phyloP scores from a whole-genome alignment of 2,797 vertebrate genomes.

The Holocentrus rufus region DNA sequence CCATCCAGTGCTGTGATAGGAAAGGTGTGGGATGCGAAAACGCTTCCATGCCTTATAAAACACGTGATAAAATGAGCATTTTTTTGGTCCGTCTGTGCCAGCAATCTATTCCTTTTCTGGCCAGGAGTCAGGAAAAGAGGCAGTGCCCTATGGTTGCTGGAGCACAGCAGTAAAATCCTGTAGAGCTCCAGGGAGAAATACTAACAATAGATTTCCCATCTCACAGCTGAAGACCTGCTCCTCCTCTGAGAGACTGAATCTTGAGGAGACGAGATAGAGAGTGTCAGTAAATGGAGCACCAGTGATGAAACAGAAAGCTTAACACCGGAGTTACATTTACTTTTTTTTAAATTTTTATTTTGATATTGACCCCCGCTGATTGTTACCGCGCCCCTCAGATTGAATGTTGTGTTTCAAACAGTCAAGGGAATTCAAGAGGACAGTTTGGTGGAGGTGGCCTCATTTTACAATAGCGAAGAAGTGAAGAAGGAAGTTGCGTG shows the following conservation, averaged over 20 bases:
- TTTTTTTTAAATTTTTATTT: constrained; percentile 6
- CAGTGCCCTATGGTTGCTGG: constrained; percentile 20
- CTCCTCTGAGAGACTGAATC: constrained; percentile 58
- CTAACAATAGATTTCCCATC: constrained; percentile 71
- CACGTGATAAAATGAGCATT: constrained; percentile 31
- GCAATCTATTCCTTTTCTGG: constrained; percentile 20
- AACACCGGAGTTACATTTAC: constrained; percentile 23
- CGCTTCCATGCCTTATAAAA: constrained; percentile 19
- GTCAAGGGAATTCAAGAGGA: constrained; percentile 43
- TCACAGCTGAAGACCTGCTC: constrained; percentile 56
- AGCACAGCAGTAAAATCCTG: constrained; percentile 42
- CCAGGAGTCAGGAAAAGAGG: constrained; percentile 16
- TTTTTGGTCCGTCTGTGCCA: constrained; percentile 17
- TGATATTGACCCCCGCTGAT: constrained; percentile 20
- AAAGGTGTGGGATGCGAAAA: constrained; percentile 2
- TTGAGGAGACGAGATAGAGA: constrained; percentile 34
- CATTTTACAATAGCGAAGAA: constrained; percentile 58
- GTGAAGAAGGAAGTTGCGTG: constrained; percentile 48
- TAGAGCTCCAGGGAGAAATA: constrained; percentile 57
- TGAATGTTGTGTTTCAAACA: constrained; percentile 42
- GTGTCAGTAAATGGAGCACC: constrained; percentile 39
- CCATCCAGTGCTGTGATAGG: background rate
- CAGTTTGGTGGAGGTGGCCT: constrained; percentile 58
- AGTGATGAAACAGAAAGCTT: constrained; percentile 42
- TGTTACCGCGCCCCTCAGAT: constrained; percentile 1